Base-by-base conservation (phyloP, 2,797 vertebrate species). In the Malacoraja senta region DNA sequence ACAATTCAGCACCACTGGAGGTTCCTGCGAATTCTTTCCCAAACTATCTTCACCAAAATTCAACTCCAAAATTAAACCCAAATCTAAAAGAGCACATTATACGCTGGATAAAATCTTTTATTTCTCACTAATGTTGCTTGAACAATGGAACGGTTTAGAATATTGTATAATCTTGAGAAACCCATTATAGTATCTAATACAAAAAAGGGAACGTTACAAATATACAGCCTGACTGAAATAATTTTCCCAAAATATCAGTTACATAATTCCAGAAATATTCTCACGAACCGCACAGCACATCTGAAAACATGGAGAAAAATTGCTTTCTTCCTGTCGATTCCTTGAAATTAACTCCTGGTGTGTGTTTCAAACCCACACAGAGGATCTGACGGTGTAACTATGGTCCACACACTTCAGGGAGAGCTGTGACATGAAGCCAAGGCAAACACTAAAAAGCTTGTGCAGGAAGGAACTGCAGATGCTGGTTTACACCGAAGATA, bases 221-320 rank as follows among this genome's bases (percentile, higher is more conserved):
- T 58, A 58, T 76, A 15, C 44, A n/a, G 38, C 38, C 44, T 38
- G 72, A 15, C 13, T 17, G 76, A 76, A 76, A 29, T 72, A 74
- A 92, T 92, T 76, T 92, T 92, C 68, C 76, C 35, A 53, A 74
- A 92, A 74, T 74, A 88, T 68, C 68, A 92, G 35, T 76, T 72
- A 92, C 90, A 72, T 74, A 74, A 58, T 24, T 19, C 21, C 72
- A 76, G 90, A 29, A 53, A 92, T 29, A 91, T 29, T 91, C 35
- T 74, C 90, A 92, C 29, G 65, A 17, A 3, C 68, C 9, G 53
- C 35, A n/a, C 35, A 92, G 90, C 12, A 92, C 71, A 76, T 92
- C 72, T 92, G 61, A 35, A 88, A 88, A 68, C 83, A 88, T 68
- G 84, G 38, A 74, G 38, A 71, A 92, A 76, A 76, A 92, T 92